Conservation (phyloP, 2,888 invertebrate genomes). For the Agapetus fuscipes region DNA sequence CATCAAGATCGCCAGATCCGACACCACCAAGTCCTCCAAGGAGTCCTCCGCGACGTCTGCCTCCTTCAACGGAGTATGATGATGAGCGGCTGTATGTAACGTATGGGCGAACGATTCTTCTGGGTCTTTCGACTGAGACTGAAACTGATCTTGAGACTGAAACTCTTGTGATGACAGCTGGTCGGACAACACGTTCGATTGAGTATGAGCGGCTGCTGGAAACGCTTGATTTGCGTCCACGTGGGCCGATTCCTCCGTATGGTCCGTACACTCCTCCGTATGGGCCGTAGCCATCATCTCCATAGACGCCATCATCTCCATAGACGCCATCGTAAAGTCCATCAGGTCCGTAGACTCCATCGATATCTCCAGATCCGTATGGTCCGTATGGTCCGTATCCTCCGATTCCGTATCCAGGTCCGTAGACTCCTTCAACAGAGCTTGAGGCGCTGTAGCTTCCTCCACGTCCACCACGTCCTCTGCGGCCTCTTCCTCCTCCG, state of each 20-base stretch:
- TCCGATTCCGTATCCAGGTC: no score
- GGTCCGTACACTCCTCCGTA: background rate
- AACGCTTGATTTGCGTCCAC: background rate
- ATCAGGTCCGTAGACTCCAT: constrained; percentile 1
- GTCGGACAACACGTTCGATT: background rate
- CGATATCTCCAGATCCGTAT: background rate
- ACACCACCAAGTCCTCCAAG: background rate
- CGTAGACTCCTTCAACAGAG: background rate
- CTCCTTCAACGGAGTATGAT: constrained; percentile 2
- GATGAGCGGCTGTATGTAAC: background rate
- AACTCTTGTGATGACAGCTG: background rate
- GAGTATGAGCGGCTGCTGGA: background rate
- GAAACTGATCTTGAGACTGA: background rate
- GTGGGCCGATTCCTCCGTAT: background rate
- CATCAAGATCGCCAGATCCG: background rate
- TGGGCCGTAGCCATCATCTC: background rate
- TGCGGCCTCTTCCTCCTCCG: no score
- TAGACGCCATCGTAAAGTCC: background rate
- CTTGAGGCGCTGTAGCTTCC: no score
- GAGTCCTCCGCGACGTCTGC: background rate
- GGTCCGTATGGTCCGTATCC: constrained; percentile 2
- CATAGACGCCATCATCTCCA: background rate
- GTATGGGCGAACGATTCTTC: background rate
- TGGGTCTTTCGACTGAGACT: background rate
- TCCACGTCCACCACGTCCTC: no score